phyloP scores from a whole-genome alignment of 2,888 invertebrate species.

The Orchesellides sinensis region DNA sequence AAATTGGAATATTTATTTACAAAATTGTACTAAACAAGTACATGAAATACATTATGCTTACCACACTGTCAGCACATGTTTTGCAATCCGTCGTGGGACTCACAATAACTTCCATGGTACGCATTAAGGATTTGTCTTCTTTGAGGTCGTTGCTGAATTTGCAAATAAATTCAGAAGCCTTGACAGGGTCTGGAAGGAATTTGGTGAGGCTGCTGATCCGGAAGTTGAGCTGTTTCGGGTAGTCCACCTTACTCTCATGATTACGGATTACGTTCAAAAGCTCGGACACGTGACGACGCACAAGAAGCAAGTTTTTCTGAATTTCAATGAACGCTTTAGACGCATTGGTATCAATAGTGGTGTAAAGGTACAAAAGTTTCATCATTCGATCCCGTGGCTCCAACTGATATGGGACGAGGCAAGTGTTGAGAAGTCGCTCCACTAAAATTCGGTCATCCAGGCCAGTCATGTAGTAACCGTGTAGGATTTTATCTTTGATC shows the following conservation, averaged over 20 bases:
- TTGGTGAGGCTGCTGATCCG: slow-evolving; percentile 82
- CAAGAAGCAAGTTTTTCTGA: slow-evolving; percentile 92
- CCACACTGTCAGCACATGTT: slow-evolving; percentile 88
- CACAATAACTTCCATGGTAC: slow-evolving; percentile 90
- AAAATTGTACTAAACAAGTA: too few species aligned
- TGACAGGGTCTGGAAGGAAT: slow-evolving; percentile 94
- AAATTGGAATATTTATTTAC: slow-evolving; percentile 10
- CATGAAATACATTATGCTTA: slow-evolving; percentile 77
- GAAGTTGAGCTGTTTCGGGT: slow-evolving; percentile 83
- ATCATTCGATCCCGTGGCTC: slow-evolving; percentile 94
- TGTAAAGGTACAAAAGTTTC: slow-evolving; percentile 91
- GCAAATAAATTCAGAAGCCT: slow-evolving; percentile 91
- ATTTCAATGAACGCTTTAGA: slow-evolving; percentile 95
- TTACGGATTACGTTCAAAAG: slow-evolving; percentile 80
- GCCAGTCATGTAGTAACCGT: slow-evolving; percentile 89
- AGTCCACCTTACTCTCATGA: slow-evolving; percentile 78
- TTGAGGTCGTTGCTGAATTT: slow-evolving; percentile 89
- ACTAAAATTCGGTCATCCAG: slow-evolving; percentile 94
- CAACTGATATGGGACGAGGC: slow-evolving; percentile 94
- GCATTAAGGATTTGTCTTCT: slow-evolving; percentile 82
- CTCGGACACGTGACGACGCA: slow-evolving; percentile 89
- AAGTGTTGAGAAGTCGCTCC: slow-evolving; percentile 94
- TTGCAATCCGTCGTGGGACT: slow-evolving; percentile 94
- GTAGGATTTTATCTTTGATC: slow-evolving; percentile 98
- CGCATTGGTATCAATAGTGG: slow-evolving; percentile 96